Conservation (phyloP, 2,113 vertebrate genomes). For the Oncorhynchus masou region DNA sequence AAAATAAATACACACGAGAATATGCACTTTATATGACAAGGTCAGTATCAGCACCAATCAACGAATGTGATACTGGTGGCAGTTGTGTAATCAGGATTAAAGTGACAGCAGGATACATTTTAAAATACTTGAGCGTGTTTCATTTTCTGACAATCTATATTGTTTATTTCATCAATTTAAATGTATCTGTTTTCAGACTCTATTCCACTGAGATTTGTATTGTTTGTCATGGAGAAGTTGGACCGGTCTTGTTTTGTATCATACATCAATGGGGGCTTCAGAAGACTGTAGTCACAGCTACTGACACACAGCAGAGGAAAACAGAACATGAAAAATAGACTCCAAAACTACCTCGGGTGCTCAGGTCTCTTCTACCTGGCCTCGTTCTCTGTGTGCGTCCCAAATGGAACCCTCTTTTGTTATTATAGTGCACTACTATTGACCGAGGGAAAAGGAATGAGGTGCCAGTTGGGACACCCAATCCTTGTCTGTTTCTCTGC, state of each 20-base stretch:
- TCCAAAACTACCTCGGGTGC: not conserved
- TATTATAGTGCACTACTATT: too few species aligned
- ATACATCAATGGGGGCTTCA: constrained; percentile 13
- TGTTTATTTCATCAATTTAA: not conserved
- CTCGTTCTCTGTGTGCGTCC: not conserved
- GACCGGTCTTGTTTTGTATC: not conserved
- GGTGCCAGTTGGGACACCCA: too few species aligned
- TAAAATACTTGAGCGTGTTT: too few species aligned
- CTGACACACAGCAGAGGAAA: not conserved
- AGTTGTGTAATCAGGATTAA: too few species aligned
- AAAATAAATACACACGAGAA: too few species aligned
- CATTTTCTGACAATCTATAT: not conserved
- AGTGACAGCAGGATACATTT: too few species aligned
- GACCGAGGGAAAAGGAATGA: too few species aligned
- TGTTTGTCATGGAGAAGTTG: not conserved
- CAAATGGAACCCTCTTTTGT: too few species aligned
- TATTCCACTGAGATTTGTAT: not conserved
- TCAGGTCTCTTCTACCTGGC: not conserved
- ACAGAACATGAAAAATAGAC: too few species aligned
- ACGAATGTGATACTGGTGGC: too few species aligned
- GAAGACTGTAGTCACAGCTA: not conserved
- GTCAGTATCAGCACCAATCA: too few species aligned
- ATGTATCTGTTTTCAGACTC: not conserved
- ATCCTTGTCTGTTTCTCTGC: not conserved
- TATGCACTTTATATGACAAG: too few species aligned